Base-by-base conservation (phyloP, 2,797 vertebrate genomes). In the Melopsittacus undulatus region DNA sequence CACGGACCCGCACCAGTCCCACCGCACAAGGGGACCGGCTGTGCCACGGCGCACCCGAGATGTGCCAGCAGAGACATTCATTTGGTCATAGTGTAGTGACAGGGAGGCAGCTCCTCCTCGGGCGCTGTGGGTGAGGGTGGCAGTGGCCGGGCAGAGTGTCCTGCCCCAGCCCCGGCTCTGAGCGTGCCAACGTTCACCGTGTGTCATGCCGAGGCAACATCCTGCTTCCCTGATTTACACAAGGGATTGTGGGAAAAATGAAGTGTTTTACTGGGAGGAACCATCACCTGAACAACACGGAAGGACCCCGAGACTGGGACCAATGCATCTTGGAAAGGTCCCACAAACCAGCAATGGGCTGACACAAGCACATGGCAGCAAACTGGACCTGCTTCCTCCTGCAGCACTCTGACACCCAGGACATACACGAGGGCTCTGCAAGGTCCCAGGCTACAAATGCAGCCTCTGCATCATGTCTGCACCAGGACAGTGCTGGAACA, bases 211-310 rank as follows among this genome's bases (percentile, higher is more conserved):
- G 69, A 96, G 66, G 91, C 40, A 92, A 96, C 95, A 90, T 90
- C 96, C 97, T 95, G 95, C 94, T 94, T 94, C 96, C 94, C 96
- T 96, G 94, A 97, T 96, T 95, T 95, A 94, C 36, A 46, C 96
- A 97, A 97, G 96, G 96, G 96, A 96, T 96, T 52, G 49, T 57
- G 95, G 24, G 89, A 95, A 97, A 94, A 96, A 92, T 5, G 20
- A 89, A 49, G 45, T 34, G 79, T 56, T 91, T 81, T 32, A 54
- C 80, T 7, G 17, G 79, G 66, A 70, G 13, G 45, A 84, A 56
- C 34, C 54, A 56, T 5, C 43, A 3, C 69, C 49, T 54, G 94
- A 91, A 62, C 6, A 52, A 26, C 96, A 76, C 22, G 6, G 68
- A 80, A 57, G 83, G 94, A 43, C 69, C 49, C 3, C 3, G 22